phyloP scores from a whole-genome alignment of 2,797 vertebrate genomes.

The Botia almorhae region DNA sequence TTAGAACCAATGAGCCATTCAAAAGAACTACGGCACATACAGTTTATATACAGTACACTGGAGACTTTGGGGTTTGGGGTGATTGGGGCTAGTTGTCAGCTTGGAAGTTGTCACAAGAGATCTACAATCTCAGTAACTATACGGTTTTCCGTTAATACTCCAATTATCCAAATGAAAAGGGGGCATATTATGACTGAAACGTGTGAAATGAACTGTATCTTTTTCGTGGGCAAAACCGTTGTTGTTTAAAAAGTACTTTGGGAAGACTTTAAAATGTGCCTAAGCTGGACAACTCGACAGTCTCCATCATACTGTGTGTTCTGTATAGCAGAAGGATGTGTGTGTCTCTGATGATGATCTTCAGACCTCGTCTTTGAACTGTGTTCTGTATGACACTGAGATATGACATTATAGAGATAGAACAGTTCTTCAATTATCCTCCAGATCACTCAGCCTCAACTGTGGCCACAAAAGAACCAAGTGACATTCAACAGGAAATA shows the following conservation, averaged over 20 bases:
- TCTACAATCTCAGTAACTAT: background rate
- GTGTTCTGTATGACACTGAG: background rate
- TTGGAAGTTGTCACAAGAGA: background rate
- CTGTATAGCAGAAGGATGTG: background rate
- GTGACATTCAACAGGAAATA: conserved; percentile 75
- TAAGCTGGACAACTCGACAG: background rate
- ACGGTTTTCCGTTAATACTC: background rate
- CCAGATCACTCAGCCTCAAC: conserved; percentile 59
- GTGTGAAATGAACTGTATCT: background rate
- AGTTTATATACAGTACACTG: background rate
- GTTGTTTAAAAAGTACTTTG: background rate
- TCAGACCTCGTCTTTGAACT: background rate
- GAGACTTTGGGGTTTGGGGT: too few relatives aligned
- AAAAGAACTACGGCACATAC: background rate
- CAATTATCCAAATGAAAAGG: background rate
- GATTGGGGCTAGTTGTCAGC: background rate
- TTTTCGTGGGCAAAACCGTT: background rate
- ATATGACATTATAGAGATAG: conserved; percentile 58
- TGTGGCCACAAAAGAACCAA: conserved; percentile 71
- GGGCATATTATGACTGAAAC: too few relatives aligned
- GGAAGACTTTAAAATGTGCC: background rate
- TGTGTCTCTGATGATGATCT: conserved; percentile 12
- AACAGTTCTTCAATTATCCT: conserved; percentile 71
- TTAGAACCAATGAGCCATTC: background rate
- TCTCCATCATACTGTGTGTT: background rate